Evolutionary conservation across 1,140 invertebrate species (phyloP), one percentile per base, ranked within the genome.

Genomic region (Akabosia matsudoensis): DNA sequence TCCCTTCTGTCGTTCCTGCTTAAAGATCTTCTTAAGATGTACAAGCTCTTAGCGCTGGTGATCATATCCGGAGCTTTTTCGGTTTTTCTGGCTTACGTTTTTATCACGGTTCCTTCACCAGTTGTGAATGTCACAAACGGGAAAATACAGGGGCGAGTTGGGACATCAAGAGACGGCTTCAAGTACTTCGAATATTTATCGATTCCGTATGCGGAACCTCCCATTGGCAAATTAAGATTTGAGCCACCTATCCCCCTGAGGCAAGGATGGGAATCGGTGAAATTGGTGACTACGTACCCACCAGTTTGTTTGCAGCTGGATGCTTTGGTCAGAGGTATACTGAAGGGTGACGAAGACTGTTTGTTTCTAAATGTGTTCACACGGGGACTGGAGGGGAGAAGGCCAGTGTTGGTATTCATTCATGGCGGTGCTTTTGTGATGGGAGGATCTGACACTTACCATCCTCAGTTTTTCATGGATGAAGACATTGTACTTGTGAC

Each of bases 181-280:
- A 14, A 28, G 30, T 76, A 33, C 28, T 76, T 33, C 34, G 33
- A 71, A 14, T 76, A 51, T 71, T 37, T 70, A 13, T 88, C 88
- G 14, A 86, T 91, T 73, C 90, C 89, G 16, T 91, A 88, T 79
- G 89, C 89, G 1, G 81, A 86, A 76, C 87, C 89, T 45, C 89
- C 89, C 14, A 76, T 88, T 14, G 86, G 86, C 74, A 83, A 87
- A 75, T 82, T 88, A 33, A 84, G 90, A 77, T 90, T 90, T 81
- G 84, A 85, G 82, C 33, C 51, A 67, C 67, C 67, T 30, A 26
- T 70, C 22, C 67, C 67, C 7, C 28, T 34, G 7, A 70, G 33
- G 33, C 7, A 3, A 61, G 24, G 24, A 13, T 70, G 67, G 67
- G 33, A 22, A 10, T 10, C 4, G 3, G 30, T 31, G 16, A 3